These are phyloP conservation scores for Vidua macroura DNA, from an alignment of 2,113 vertebrate species.

Conservation along the genomic window DNA sequence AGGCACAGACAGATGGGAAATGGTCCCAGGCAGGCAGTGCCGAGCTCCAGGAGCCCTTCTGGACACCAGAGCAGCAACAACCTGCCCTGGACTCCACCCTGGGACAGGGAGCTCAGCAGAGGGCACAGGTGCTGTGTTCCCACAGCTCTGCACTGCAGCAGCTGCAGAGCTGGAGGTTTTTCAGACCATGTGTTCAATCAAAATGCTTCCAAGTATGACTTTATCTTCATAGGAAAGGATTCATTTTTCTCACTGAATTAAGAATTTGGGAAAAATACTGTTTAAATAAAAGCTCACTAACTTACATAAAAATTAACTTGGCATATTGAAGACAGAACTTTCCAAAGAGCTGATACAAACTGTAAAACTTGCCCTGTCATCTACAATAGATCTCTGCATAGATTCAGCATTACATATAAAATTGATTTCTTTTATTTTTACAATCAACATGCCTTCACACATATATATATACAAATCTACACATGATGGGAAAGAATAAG, in stretches of 20 bases:
- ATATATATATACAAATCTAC: background rate
- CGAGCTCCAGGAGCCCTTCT: background rate
- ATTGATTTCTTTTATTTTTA: background rate
- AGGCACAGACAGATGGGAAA: background rate
- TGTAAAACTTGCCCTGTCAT: background rate
- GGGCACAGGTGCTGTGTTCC: background rate
- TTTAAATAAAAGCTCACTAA: background rate
- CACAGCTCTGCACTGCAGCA: background rate
- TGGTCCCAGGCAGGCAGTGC: background rate
- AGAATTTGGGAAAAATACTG: background rate
- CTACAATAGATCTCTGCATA: background rate
- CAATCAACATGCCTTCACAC: background rate
- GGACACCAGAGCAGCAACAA: background rate
- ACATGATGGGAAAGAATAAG: background rate
- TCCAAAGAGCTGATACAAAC: background rate
- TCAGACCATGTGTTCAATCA: background rate
- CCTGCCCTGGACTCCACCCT: background rate
- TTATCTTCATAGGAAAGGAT: background rate
- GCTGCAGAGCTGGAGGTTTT: background rate
- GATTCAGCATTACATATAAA: background rate
- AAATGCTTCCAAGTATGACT: slow-evolving; percentile 1
- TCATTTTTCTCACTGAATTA: background rate
- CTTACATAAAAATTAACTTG: background rate
- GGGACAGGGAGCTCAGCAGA: background rate
- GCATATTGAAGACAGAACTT: background rate